Base-by-base conservation (phyloP, 2,888 invertebrate species). In the Chalcis sispes region DNA sequence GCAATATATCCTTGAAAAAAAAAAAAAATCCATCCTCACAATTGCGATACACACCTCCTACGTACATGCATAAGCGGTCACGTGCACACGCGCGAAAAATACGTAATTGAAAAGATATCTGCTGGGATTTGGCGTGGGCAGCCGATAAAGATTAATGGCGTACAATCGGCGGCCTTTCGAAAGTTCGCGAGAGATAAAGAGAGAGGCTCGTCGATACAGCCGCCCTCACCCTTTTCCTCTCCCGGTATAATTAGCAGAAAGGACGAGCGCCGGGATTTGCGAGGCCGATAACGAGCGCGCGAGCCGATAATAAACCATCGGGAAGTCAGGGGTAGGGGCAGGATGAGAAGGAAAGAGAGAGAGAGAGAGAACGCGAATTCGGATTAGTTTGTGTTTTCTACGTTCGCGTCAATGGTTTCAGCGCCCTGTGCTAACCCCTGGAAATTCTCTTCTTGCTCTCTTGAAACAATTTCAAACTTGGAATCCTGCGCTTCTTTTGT, bases 291-390 rank as follows among this genome's bases (percentile, higher is more conserved):
- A 59, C 58, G 73, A 66, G 65, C 42, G 42, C 23, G 48, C 20
- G 40, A 66, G 73, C 66, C 65, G 73, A 66, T 66, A 74, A 66
- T 61, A 72, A 72, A 66, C 61, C 42, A 52, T 54, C 56, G 36
- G 59, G 29, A 42, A 42, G 61, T 54, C 56, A 50, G 59, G 29
- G 52, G 54, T n/a, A n/a, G n/a, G n/a, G n/a, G n/a, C n/a, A n/a
- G n/a, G n/a, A n/a, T n/a, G n/a, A n/a, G n/a, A n/a, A n/a, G n/a
- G n/a, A n/a, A n/a, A n/a, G n/a, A n/a, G n/a, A n/a, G n/a, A n/a
- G n/a, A n/a, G n/a, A n/a, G n/a, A n/a, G n/a, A n/a, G n/a, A n/a
- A n/a, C 25, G 42, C 3, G 20, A 25, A n/a, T 29, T 46, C 50
- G 32, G 42, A 61, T 74, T 61, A 54, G 61, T 62, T 67, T 61